phyloP scores from a whole-genome alignment of 92 coral and sea anemone species.

The Siderastrea siderea region DNA sequence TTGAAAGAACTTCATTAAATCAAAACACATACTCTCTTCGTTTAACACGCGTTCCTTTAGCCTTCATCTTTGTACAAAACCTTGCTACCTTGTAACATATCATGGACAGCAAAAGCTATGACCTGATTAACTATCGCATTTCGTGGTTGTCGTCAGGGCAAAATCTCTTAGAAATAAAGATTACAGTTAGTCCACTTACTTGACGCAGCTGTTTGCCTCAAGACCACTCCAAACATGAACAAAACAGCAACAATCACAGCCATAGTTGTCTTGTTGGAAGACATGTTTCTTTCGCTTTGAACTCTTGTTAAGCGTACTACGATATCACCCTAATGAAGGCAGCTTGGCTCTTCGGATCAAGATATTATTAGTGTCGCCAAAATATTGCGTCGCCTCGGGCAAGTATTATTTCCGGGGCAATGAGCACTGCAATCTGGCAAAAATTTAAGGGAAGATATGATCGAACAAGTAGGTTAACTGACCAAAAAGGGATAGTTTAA shows the following conservation, averaged over 20 bases:
- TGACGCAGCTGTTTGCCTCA: constrained; percentile 8
- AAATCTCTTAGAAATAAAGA: neutral
- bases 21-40: too few relatives aligned
- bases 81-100: neutral
- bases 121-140: too few relatives aligned
- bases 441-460: neutral
- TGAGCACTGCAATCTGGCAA: neutral
- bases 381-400: neutral
- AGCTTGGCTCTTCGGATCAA: neutral
- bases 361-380: constrained; percentile 11
- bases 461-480: neutral
- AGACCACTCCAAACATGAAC: constrained; percentile 2
- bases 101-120: neutral
- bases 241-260: neutral
- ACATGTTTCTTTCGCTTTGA: constrained; percentile 15
- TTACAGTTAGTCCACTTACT: too few relatives aligned
- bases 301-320: neutral
- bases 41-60: neutral
- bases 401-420: constrained; percentile 3
- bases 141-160: neutral
- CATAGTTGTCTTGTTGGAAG: neutral
- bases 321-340: neutral
- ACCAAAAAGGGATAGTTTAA: too few relatives aligned
- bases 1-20: neutral
- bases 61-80: neutral